Evolutionary conservation across 2,113 vertebrate species (phyloP), one percentile per base, ranked within the genome.

Genomic region (Myotis brandtii): DNA sequence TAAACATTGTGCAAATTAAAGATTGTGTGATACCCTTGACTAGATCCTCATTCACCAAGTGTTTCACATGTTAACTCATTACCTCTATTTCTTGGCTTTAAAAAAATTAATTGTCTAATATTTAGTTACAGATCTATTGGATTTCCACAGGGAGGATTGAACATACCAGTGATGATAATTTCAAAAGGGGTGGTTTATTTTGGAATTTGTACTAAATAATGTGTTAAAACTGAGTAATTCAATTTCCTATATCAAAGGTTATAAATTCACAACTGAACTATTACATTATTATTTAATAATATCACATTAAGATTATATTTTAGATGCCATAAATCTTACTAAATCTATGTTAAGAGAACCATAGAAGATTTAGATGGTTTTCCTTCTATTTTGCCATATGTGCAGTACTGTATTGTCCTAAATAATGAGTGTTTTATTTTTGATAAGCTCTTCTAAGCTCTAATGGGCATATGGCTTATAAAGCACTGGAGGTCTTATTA

Each of bases 401-500:
- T 7, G 32, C 21, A 48, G 12, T 76, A 50, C 20, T 64, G 2
- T 70, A 80, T 52, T 83, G 6, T 0, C 23, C 21, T 66, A 92
- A 94, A 87, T 75, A 84, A 72, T 48, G 18, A 85, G 16, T 86
- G 27, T 84, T 94, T 92, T 94, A 34, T 32, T 84, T 95, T 67
- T 52, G 6, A 56, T 76, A 7, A 23, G 34, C 32, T 30, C 48
- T 32, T 88, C 43, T 84, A 21, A 75, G 25, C 25, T 93, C 69
- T 23, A 70, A 54, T 21, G 5, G 6, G 9, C 14, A 64, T 54
- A 17, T 76, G 56, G 23, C 13, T 66, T 23, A 91, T n/a, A 56
- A 64, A 76, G 12, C 18, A 81, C 32, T 62, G 52, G 17, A 87
- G 32, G 70, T 52, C 20, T 82, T 69, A 23, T 70, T 81, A 85